Percentiles rank a stretch among this genome's conserved stretches.
Evolutionary conservation across 2,888 invertebrate genomes (phyloP).

Genomic region (Microplitis manilae): DNA sequence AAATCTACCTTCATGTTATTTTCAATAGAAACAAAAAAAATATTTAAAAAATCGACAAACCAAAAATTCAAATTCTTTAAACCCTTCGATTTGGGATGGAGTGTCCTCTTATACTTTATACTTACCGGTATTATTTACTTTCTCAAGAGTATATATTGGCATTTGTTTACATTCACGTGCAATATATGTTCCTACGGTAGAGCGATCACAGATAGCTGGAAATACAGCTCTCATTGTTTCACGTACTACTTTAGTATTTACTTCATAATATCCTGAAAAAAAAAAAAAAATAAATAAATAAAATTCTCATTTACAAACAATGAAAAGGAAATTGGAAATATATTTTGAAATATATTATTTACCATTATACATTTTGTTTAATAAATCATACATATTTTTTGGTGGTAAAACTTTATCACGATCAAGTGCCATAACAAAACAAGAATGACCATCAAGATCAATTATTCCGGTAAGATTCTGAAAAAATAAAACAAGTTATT

Average conservation of each 20-base stretch:
- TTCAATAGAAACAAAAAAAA: too few relatives aligned
- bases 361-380: conserved; percentile 84
- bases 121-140: conserved; percentile 74
- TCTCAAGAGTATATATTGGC: conserved; percentile 83
- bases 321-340: conserved; percentile 12
- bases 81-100: neutral
- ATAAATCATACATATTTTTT: conserved; percentile 83
- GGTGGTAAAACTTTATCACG: conserved; percentile 84
- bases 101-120: conserved; percentile 73
- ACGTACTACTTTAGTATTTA: conserved; percentile 85
- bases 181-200: conserved; percentile 80
- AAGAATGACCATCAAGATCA: conserved; percentile 82
- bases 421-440: conserved; percentile 94
- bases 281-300: conserved; percentile 6
- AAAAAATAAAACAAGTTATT: conserved; percentile 42
- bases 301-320: conserved; percentile 14
- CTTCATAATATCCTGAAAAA: conserved; percentile 80
- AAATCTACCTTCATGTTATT: too few relatives aligned
- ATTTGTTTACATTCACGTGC: conserved; percentile 79
- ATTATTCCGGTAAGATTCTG: conserved; percentile 84
- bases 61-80: too few relatives aligned
- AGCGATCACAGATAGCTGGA: conserved; percentile 79
- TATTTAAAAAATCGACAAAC: too few relatives aligned
- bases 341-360: conserved; percentile 43
- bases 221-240: conserved; percentile 83